phyloP scores from a whole-genome alignment of 2,888 invertebrate genomes.

The Allolobophora icterica region DNA sequence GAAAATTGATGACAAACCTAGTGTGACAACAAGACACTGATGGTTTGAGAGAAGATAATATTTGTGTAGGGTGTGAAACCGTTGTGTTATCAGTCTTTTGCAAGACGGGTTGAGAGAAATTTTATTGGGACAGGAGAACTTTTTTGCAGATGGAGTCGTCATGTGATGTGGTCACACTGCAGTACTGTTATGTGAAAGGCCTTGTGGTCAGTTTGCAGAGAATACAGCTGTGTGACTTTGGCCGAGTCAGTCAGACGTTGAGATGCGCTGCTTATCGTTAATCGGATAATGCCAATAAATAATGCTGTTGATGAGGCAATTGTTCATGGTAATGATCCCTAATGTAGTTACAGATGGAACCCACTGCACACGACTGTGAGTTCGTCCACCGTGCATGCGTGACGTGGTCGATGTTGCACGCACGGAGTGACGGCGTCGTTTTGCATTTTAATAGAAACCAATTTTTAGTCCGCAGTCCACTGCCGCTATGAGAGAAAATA shows the following conservation, averaged over 20 bases:
- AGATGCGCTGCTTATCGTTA: background rate
- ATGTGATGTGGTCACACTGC: too few relatives aligned
- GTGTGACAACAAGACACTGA: too few relatives aligned
- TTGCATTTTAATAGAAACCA: background rate
- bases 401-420: background rate
- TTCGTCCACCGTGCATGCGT: background rate
- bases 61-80: too few relatives aligned
- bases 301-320: background rate
- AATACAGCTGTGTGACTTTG: background rate
- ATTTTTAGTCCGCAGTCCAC: background rate
- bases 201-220: background rate
- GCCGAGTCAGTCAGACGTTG: background rate
- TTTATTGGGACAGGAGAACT: too few relatives aligned
- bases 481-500: background rate
- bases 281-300: background rate
- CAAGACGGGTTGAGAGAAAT: too few relatives aligned
- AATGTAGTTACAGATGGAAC: background rate
- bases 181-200: too few relatives aligned
- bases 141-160: too few relatives aligned
- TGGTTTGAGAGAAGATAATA: too few relatives aligned
- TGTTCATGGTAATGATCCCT: background rate
- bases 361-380: background rate
- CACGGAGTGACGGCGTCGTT: background rate
- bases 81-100: too few relatives aligned
- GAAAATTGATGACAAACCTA: too few relatives aligned